Base-by-base conservation (phyloP, 2,888 invertebrate genomes). In the Mystacides longicornis region DNA sequence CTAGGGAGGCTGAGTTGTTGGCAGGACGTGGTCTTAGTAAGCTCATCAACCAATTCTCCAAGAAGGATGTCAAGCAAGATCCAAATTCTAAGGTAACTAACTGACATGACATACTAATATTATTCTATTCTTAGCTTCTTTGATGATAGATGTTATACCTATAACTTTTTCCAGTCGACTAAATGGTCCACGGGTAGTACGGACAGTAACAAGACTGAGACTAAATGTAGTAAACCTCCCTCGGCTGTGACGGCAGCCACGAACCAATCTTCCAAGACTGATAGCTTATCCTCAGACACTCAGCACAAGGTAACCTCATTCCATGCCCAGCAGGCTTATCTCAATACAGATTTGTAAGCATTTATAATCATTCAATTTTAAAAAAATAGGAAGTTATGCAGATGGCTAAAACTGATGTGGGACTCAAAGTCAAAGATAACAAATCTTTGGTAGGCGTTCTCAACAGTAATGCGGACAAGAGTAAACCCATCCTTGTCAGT, bases 1-100 rank as follows among this genome's bases (percentile, higher is more conserved):
- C 60, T 9, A 51, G 57, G 9, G 63, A 77, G 63, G 76, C 75
- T 0, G 77, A 77, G 64, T 72, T 76, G 0, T 33, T 77, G 50
- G 77, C 73, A 0, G 77, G 74, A 0, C 76, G 71, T 60, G 63
- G 62, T 11, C 63, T 77, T 0, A 74, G 75, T 52, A 77, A 75
- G 57, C 73, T 77, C 1, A 76, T 77, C 37, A 71, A 70, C 0
- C 55, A 59, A 50, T 55, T 22, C 33, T 60, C 55, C 2, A 27
- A 49, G 16, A 19, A 37, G 18, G 33, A 22, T 18, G 31, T 31
- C 3, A 54, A 53, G 20, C 54, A 42, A 14, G 54, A 54, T 22
- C 31, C 48, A n/a, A 54, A 54, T 19, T 21, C 49, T 11, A 53
- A 53, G 42, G 48, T 48, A 14, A 9, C 14, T 27, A 5, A 7